These are phyloP conservation scores for Hetaerina titia DNA, from an alignment of 2,888 invertebrate species.

Conservation along the genomic window DNA sequence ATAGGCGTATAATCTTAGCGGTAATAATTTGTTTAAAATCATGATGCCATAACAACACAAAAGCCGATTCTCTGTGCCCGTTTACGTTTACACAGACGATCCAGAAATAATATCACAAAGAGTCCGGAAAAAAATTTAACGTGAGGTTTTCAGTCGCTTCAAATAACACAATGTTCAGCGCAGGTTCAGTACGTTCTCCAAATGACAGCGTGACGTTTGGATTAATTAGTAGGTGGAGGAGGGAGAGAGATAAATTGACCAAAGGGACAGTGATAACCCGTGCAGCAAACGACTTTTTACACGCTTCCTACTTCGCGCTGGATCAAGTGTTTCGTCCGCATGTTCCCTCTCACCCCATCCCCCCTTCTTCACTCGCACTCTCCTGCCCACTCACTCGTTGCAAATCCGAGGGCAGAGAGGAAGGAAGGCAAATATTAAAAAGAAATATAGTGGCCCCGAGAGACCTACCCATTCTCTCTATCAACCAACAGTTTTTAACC, in stretches of 20 bases:
- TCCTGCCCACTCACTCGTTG: too few species aligned
- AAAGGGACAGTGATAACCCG: not conserved
- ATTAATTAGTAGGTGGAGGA: not conserved
- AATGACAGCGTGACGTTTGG: not conserved
- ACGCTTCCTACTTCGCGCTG: not conserved
- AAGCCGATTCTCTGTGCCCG: not conserved
- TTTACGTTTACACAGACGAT: not conserved
- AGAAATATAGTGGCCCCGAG: too few species aligned
- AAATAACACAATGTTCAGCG: not conserved
- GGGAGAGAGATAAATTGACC: not conserved
- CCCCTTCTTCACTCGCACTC: not conserved
- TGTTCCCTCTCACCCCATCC: not conserved
- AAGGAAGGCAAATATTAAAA: too few species aligned
- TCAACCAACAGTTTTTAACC: not conserved
- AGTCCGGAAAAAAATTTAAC: not conserved
- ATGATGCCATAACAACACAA: not conserved
- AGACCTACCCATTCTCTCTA: not conserved
- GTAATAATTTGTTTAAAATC: too few species aligned
- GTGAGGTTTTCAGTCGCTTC: not conserved
- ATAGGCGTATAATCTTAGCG: too few species aligned
- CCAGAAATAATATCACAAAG: not conserved
- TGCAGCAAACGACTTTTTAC: not conserved
- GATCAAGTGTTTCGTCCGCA: not conserved
- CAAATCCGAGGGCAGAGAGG: too few species aligned
- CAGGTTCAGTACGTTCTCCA: not conserved